phyloP scores from a whole-genome alignment of 2,113 vertebrate genomes.

The Chaetura pelagica region DNA sequence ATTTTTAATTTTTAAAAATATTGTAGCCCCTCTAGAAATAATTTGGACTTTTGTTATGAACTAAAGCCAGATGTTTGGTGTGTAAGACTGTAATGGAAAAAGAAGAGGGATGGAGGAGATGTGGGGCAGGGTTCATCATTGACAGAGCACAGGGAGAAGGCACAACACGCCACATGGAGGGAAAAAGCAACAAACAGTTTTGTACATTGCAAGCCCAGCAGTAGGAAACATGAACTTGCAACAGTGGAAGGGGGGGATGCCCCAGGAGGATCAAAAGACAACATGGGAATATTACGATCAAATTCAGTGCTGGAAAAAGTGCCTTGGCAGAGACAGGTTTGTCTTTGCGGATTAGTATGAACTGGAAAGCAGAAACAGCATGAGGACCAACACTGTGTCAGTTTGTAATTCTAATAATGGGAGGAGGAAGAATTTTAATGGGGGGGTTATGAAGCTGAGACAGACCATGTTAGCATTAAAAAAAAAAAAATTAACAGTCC shows the following conservation, averaged over 20 bases:
- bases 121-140: background rate
- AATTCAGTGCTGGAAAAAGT: background rate
- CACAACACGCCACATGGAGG: fast-evolving
- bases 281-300: background rate
- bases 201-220: fast-evolving
- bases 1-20: background rate
- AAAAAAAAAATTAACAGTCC: fast-evolving
- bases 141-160: background rate
- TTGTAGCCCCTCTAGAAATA: background rate
- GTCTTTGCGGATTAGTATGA: background rate
- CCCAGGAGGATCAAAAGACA: background rate
- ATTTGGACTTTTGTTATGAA: background rate
- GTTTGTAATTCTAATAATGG: background rate
- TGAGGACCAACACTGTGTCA: fast-evolving
- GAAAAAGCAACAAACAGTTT: background rate
- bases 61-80: background rate
- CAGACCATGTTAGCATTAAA: background rate
- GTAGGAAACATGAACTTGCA: background rate
- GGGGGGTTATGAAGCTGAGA: background rate
- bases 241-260: background rate
- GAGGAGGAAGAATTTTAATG: background rate
- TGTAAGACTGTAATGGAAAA: background rate
- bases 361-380: background rate
- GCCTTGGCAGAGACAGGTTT: background rate
- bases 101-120: background rate